A percentile compares a stretch with the other conserved stretches of the same genome.
Evolutionary conservation across 2,888 invertebrate species (phyloP).

Genomic region (Imbricaverruca yamaguchii): DNA sequence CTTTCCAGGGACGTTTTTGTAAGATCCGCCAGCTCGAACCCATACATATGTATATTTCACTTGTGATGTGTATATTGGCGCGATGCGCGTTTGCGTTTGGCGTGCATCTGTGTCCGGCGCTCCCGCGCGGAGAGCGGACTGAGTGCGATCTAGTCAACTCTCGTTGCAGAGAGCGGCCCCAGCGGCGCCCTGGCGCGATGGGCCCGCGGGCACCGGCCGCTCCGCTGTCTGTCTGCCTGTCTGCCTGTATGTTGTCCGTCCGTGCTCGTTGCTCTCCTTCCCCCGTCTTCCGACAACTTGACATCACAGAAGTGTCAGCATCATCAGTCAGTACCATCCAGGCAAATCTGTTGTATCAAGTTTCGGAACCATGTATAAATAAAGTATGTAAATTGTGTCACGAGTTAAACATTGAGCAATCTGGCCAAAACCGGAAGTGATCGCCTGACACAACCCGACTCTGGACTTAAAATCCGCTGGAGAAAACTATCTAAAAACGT

Average conservation of each 20-base stretch:
- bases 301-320: slow-evolving; percentile 21
- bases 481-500: neutral
- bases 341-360: slow-evolving; percentile 20
- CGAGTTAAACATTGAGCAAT: neutral
- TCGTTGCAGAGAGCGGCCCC: slow-evolving; percentile 4
- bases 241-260: neutral
- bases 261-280: neutral
- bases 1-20: slow-evolving; percentile 3
- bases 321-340: slow-evolving; percentile 21
- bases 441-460: neutral
- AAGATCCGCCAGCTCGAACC: slow-evolving; percentile 18
- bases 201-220: neutral
- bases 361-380: slow-evolving; percentile 16
- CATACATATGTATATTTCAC: slow-evolving; percentile 22
- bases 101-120: neutral
- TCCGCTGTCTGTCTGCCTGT: neutral
- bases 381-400: slow-evolving; percentile 4
- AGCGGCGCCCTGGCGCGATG: neutral
- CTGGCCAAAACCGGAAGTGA: neutral
- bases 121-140: neutral
- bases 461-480: no score
- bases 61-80: slow-evolving; percentile 3
- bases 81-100: neutral
- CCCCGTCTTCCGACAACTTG: slow-evolving; percentile 3
- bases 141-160: slow-evolving; percentile 20